Evolutionary conservation across 2,113 vertebrate species (phyloP), one percentile per base, ranked within the genome.

Genomic region (sheep (Ovis aries)): DNA sequence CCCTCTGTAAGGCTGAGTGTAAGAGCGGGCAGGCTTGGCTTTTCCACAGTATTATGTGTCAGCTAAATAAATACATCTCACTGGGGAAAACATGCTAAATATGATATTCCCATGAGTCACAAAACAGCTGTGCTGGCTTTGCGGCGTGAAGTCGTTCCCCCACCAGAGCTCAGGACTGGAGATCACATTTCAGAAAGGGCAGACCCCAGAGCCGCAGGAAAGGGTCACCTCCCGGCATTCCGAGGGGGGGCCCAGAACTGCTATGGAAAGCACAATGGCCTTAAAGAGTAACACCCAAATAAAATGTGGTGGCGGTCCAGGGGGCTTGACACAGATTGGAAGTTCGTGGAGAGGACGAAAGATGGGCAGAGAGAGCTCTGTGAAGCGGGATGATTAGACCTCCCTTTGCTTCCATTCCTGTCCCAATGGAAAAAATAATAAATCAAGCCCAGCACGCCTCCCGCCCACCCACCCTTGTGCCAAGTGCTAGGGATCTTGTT

Each of bases 91-190:
- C 94, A 97, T n/a, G 78, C 92, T 96, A 97, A 98, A 98, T 97
- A 86, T 95, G 97, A 57, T 97, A 97, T 94, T 98, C 98, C 98
- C 95, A 0, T 90, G 97, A 96, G 98, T 96, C 88, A 36, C 55
- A 77, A 83, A 93, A 91, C 98, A 98, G 98, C 98, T 99, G 98
- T 92, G 98, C 96, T 84, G 89, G 93, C 98, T 98, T 96, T 88
- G 92, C 55, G 55, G 64, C 52, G 13, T 95, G 98, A 97, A 95
- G 97, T 96, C 97, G 81, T 85, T 96, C 95, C 90, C 89, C 62
- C 0, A 4, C 98, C 97, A 90, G 95, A 93, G 96, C 98, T 98
- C 95, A 97, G 12, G 88, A 86, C 50, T 78, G 90, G 84, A 95
- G 95, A 97, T 98, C 98, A 80, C 27, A 60, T 98, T 98, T 98